Evolutionary conservation across 2,113 vertebrate species (phyloP), one percentile per base, ranked within the genome.

Genomic region (Alouatta palliata): DNA sequence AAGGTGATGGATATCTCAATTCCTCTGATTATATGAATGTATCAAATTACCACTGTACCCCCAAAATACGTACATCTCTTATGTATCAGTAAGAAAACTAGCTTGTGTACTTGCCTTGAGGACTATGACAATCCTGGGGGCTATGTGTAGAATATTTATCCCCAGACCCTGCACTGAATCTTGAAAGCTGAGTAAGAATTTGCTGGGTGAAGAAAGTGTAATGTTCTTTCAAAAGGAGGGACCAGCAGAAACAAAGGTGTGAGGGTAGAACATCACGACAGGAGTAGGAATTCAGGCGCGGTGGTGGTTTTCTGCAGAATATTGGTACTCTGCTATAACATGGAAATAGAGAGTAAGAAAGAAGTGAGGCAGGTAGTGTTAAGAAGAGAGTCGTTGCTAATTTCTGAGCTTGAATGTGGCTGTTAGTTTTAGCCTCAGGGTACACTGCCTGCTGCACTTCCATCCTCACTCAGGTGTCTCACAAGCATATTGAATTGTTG

Each of bases 221-320:
- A 96, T 25, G 27, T 35, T 52, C 47, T 61, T 91, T 43, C 7
- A 2, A 52, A 84, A 80, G 35, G 47, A 80, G 19, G 21, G n/a
- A 37, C 9, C 14, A 27, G 25, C 47, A 20, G 54, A 14, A 54
- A 68, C 23, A 4, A 58, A 25, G 27, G 14, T 47, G 43, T 3
- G 3, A 17, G 19, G 3, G 10, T 5, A 6, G 21, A 43, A 30
- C 14, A 3, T 19, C 84, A 17, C 0, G 11, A 10, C 16, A 7
- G 37, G 76, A n/a, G 7, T 1, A 20, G 85, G 19, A 47, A 73
- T 58, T 37, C 6, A 58, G 54, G 37, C 6, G 7, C 14, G 10
- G 32, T 43, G 17, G 54, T 20, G 54, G 3, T 66, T 43, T 73
- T n/a, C 43, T 45, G 11, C 35, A 64, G n/a, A 1, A 12, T 3